phyloP scores from a whole-genome alignment of 2,113 vertebrate species.

The Menidia beryllina region DNA sequence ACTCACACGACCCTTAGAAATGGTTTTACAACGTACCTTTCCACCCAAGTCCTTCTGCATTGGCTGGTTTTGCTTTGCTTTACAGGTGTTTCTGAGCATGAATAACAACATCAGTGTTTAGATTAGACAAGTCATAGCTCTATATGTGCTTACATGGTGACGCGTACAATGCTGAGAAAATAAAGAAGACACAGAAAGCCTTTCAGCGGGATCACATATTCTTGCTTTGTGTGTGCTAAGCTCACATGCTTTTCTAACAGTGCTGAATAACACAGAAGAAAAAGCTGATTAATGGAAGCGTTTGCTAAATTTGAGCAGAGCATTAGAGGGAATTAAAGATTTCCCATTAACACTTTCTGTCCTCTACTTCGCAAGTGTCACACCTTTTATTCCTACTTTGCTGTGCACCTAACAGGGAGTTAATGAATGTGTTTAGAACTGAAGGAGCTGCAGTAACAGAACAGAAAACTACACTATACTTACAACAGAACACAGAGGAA shows the following conservation, averaged over 20 bases:
- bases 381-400: slow-evolving; percentile 1
- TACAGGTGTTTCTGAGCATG: slow-evolving; percentile 88
- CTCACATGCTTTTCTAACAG: slow-evolving; percentile 33
- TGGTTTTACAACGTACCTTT: slow-evolving; percentile 79
- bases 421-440: slow-evolving; percentile 15
- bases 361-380: slow-evolving; percentile 1
- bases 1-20: not conserved
- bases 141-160: slow-evolving; percentile 9
- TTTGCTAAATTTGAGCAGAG: slow-evolving; percentile 37
- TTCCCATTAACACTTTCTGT: slow-evolving; percentile 16
- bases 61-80: slow-evolving; percentile 85
- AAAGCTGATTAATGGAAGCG: slow-evolving; percentile 52
- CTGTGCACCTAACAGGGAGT: slow-evolving; percentile 9
- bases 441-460: slow-evolving; percentile 14
- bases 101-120: slow-evolving; percentile 35
- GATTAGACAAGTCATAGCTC: slow-evolving; percentile 9
- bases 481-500: slow-evolving; percentile 98
- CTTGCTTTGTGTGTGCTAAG: slow-evolving; percentile 30
- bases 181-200: slow-evolving; percentile 36
- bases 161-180: slow-evolving; percentile 10
- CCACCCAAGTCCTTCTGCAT: slow-evolving; percentile 78
- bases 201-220: slow-evolving; percentile 34
- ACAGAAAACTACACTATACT: slow-evolving; percentile 79
- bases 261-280: slow-evolving; percentile 35
- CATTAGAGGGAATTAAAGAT: slow-evolving; percentile 17